Base-by-base conservation (phyloP, 2,113 vertebrate genomes). In the Garra rufa region DNA sequence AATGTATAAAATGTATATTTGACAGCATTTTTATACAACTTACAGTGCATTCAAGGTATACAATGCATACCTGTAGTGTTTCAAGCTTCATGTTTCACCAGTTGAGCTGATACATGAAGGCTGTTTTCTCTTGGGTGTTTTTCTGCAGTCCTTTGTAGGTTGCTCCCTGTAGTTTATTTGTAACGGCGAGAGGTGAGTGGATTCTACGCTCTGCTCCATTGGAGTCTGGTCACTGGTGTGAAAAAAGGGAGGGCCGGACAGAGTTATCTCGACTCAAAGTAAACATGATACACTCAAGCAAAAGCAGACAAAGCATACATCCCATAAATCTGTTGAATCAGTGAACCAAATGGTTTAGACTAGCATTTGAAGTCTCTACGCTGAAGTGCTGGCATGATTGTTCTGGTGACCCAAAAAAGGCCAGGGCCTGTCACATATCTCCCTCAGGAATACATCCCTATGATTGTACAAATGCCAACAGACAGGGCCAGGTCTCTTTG, bases 181-280 rank as follows among this genome's bases (percentile, higher is more conserved):
- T 63, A 30, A 70, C 63, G 6, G 61, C 83, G 82, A 86, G 52
- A 73, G 71, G 63, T 61, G 24, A 77, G 73, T 50, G 70, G 52
- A 85, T 69, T 78, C 70, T 55, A 46, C 46, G 34, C 50, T 34
- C 15, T 15, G 85, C 6, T 76, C 71, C 76, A 81, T 44, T 70
- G 61, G 48, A 84, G 38, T 44, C 73, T 88, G 82, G 82, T 79
- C 74, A 85, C 67, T 71, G 73, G 77, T 81, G 61, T 44, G 46
- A 75, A 46, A 82, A 84, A 82, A 84, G 48, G 41, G 15, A 41
- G 17, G 41, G 48, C 9, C 74, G 26, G 24, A 70, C 55, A 70
- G n/a, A 19, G n/a, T 38, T 65, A 48, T 80, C 44, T 61, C 6
- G 46, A 46, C 75, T 65, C 19, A 81, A 79, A 34, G 73, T 26